These are phyloP conservation scores for Phytoseiulus persimilis DNA, from an alignment of 2,888 invertebrate genomes.

Conservation along the genomic window DNA sequence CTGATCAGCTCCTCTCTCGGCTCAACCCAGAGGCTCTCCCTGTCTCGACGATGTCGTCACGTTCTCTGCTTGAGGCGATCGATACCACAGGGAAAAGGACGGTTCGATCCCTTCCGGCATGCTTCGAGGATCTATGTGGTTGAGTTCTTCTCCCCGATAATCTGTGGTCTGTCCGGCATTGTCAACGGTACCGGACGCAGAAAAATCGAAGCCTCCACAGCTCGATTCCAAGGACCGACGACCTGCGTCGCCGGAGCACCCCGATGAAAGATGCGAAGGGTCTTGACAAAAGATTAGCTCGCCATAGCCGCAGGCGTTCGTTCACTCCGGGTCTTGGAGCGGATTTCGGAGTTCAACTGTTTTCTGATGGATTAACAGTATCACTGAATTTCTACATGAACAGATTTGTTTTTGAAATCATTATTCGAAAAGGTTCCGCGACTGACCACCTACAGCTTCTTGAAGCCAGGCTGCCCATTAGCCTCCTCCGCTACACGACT, in stretches of 20 bases:
- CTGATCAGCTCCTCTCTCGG: too few relatives aligned
- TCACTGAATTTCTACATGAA: not conserved
- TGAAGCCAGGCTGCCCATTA: not conserved
- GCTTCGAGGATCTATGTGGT: too few relatives aligned
- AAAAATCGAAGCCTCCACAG: not conserved
- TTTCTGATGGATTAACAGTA: not conserved
- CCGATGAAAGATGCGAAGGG: not conserved
- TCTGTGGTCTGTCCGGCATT: not conserved
- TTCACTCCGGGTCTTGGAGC: not conserved
- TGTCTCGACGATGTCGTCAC: too few relatives aligned
- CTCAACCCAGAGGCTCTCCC: too few relatives aligned
- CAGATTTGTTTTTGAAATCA: not conserved
- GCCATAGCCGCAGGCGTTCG: not conserved
- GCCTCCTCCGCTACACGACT: not conserved
- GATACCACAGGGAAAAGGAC: too few relatives aligned
- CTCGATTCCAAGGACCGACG: not conserved
- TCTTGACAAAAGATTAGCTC: not conserved
- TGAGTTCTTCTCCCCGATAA: too few relatives aligned
- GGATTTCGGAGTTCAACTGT: not conserved
- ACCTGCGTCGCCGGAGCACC: not conserved
- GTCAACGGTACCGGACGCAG: not conserved
- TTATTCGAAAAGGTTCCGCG: not conserved
- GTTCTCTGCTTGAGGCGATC: too few relatives aligned
- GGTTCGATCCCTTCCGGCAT: too few relatives aligned
- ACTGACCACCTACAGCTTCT: not conserved